Conservation (phyloP, 2,113 vertebrate species). For the Callaeas wilsoni region DNA sequence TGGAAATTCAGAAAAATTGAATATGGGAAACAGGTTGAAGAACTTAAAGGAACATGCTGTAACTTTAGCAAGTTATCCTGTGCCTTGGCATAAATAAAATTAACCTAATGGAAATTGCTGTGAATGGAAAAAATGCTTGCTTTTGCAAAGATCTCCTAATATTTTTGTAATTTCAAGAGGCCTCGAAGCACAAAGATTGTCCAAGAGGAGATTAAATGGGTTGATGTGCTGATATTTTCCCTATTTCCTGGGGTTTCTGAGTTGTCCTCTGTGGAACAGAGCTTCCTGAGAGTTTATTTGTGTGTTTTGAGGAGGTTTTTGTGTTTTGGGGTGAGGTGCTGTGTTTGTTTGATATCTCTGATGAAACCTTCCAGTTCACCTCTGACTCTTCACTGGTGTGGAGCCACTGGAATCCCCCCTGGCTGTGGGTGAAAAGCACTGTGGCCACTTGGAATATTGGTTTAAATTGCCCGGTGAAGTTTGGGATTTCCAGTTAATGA, state of each 20-base stretch:
- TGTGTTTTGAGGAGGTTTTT: background rate
- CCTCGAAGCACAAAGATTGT: background rate
- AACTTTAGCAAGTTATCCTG: background rate
- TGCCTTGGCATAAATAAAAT: background rate
- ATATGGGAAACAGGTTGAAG: background rate
- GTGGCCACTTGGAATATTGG: background rate
- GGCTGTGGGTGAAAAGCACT: background rate
- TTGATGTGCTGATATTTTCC: background rate
- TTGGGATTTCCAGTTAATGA: background rate
- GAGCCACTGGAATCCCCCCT: accelerated
- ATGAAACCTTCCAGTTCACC: accelerated
- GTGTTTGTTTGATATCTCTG: background rate
- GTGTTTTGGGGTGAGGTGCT: background rate
- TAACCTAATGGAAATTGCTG: background rate
- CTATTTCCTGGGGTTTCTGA: accelerated
- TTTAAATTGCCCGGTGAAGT: background rate
- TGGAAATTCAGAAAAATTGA: background rate
- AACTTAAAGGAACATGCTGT: background rate
- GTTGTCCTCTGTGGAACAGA: background rate
- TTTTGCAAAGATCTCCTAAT: background rate
- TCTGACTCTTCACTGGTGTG: background rate
- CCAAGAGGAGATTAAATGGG: background rate
- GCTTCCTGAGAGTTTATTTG: background rate
- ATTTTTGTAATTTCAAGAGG: background rate
- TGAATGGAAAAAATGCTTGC: background rate